Evolutionary conservation across 2,797 vertebrate species (phyloP), one percentile per base, ranked within the genome.

Genomic region (Antennarius maculatus): DNA sequence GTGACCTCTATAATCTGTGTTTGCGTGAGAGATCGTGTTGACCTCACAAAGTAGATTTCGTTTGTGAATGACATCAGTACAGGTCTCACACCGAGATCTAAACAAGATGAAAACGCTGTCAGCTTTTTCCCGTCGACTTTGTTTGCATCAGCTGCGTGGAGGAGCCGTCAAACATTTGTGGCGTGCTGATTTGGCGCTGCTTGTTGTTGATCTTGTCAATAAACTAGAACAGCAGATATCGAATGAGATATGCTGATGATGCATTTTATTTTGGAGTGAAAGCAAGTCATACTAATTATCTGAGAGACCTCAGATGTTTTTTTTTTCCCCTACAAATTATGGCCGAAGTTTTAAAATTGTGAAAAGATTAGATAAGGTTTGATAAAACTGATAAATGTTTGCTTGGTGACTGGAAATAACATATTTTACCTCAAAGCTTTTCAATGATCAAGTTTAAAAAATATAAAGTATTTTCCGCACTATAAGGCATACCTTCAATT

Each of bases 81-180:
- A 46, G 7, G 43, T 2, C 16, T 46, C 43, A 46, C 12, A n/a
- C 1, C 6, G 34, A 14, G 31, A 48, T 43, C 8, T 14, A 43
- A 14, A 46, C 15, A 18, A 49, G 23, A 49, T 0, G 0, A 29
- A 27, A 28, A 5, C 7, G 27, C 13, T 2, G 42, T 43, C 11
- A 14, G 13, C 4, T 3, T 57, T 65, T 66, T 17, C 46, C 16
- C 43, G 45, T 53, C 46, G 39, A 2, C 7, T 67, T n/a, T 61
- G 29, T 68, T 71, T 43, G 48, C 27, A 16, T 63, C 10, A 14
- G 51, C 6, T 9, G 39, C 42, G 16, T 54, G 34, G 61, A 53
- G 18, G 18, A 12, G 31, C 16, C 52, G 47, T 62, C 28, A 37
- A 15, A 64, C 12, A 41, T 50, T 48, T 45, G 49, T 47, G 51